phyloP scores from a whole-genome alignment of 2,797 vertebrate genomes.

The Psittacula echo region DNA sequence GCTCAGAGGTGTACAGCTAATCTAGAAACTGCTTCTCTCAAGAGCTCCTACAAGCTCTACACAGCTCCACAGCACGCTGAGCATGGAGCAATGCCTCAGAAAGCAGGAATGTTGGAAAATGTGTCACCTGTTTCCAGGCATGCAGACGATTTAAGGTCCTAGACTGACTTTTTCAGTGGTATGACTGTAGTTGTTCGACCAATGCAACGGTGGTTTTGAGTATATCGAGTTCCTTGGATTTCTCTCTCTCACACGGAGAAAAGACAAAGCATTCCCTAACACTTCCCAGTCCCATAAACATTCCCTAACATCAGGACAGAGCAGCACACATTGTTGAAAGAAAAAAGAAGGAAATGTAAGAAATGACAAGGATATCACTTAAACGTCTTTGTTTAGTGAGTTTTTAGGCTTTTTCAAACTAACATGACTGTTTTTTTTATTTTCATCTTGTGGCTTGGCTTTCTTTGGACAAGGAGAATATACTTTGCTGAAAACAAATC shows the following conservation, averaged over 20 bases:
- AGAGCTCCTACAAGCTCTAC: background rate
- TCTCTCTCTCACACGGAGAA: background rate
- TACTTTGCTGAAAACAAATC: background rate
- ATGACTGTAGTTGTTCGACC: background rate
- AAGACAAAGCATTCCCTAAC: background rate
- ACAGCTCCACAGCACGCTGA: fast-evolving
- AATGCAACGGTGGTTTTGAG: fast-evolving
- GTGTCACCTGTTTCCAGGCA: background rate
- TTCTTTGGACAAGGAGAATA: background rate
- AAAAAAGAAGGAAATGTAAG: background rate
- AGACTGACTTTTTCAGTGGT: background rate
- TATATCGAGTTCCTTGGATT: background rate
- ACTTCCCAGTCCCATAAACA: background rate
- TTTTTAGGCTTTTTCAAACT: background rate
- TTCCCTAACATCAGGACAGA: background rate
- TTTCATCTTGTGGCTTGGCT: background rate
- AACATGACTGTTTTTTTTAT: background rate
- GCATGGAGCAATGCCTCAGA: background rate
- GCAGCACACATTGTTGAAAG: background rate
- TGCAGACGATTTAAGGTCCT: background rate
- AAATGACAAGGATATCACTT: background rate
- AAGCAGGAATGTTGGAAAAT: background rate
- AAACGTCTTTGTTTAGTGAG: background rate
- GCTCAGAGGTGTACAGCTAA: background rate
- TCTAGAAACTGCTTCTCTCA: background rate